phyloP scores from a whole-genome alignment of 2,888 invertebrate species.

The Blastobasis lacticolella region DNA sequence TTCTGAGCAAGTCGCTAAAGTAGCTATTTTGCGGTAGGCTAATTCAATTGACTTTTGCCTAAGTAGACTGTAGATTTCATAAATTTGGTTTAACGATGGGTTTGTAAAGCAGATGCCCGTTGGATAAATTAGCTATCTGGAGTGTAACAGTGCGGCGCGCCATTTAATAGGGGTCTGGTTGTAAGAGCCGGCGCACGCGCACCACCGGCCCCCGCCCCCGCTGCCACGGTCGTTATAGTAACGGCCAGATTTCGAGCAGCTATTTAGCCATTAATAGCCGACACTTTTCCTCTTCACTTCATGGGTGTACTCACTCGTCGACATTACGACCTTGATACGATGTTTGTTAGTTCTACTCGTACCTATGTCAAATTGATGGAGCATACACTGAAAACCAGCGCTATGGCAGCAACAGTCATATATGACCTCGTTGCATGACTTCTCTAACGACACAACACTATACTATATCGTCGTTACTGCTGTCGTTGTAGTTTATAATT shows the following conservation, averaged over 20 bases:
- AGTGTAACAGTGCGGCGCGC: slow-evolving; percentile 38
- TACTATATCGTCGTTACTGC: too few species aligned
- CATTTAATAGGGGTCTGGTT: slow-evolving; percentile 53
- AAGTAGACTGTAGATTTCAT: not conserved
- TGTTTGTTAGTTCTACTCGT: too few species aligned
- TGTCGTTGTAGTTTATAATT: too few species aligned
- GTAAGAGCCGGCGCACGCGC: slow-evolving; percentile 43
- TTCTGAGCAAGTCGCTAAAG: too few species aligned
- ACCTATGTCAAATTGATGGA: too few species aligned
- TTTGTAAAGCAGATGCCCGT: slow-evolving; percentile 33
- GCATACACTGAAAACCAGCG: too few species aligned
- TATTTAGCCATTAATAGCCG: slow-evolving; percentile 21
- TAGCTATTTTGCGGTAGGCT: not conserved
- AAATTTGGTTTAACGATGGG: slow-evolving; percentile 16
- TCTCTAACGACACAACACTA: too few species aligned
- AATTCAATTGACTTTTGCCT: slow-evolving; percentile 3
- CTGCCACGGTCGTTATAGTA: slow-evolving; percentile 43
- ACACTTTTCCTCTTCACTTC: slow-evolving; percentile 7
- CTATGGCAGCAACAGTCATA: too few species aligned
- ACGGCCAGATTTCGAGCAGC: slow-evolving; percentile 16
- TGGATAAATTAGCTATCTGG: slow-evolving; percentile 41
- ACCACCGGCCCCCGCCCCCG: slow-evolving; percentile 36
- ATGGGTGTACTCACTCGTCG: too few species aligned
- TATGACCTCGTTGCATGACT: too few species aligned
- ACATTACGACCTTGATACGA: too few species aligned